These are phyloP conservation scores for Salvelinus fontinalis DNA, from an alignment of 2,113 vertebrate species.

Conservation along the genomic window DNA sequence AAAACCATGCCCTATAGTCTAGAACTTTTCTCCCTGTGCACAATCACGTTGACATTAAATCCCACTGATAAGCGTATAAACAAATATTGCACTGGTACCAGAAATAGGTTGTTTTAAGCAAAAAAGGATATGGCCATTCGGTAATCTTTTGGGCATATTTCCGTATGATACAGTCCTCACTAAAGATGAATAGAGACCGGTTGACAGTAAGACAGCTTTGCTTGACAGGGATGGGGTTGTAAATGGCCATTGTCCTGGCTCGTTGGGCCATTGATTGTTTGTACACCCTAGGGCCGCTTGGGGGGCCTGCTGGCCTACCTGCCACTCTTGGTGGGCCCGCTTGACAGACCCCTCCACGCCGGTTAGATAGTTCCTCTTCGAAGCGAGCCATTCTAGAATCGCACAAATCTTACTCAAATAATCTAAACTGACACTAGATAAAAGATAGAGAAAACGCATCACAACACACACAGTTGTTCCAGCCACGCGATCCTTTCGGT, in stretches of 20 bases:
- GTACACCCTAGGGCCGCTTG: conserved; percentile 83
- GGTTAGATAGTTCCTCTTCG: conserved; percentile 87
- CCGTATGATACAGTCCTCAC: conserved; percentile 96
- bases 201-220: conserved; percentile 96
- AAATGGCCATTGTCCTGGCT: conserved; percentile 95
- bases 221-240: conserved; percentile 97
- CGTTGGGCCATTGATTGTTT: conserved; percentile 96
- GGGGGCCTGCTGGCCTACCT: conserved; percentile 83
- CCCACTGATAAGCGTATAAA: not conserved
- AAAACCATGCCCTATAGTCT: not conserved
- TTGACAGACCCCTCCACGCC: conserved; percentile 80
- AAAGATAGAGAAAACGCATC: conserved; percentile 81
- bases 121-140: conserved; percentile 93
- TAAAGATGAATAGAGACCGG: conserved; percentile 97
- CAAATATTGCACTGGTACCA: not conserved
- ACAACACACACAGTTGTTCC: conserved; percentile 69
- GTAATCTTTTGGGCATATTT: conserved; percentile 93
- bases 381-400: conserved; percentile 89
- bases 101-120: not conserved
- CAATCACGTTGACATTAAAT: not conserved
- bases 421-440: conserved; percentile 77
- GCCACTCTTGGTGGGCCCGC: conserved; percentile 77
- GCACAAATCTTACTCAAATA: conserved; percentile 72
- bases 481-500: conserved; percentile 55
- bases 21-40: not conserved